Percentiles rank a stretch among this genome's conserved stretches.
These are phyloP conservation scores for Drosophila putrida DNA, from an alignment of 2,888 invertebrate species.

Conservation along the genomic window DNA sequence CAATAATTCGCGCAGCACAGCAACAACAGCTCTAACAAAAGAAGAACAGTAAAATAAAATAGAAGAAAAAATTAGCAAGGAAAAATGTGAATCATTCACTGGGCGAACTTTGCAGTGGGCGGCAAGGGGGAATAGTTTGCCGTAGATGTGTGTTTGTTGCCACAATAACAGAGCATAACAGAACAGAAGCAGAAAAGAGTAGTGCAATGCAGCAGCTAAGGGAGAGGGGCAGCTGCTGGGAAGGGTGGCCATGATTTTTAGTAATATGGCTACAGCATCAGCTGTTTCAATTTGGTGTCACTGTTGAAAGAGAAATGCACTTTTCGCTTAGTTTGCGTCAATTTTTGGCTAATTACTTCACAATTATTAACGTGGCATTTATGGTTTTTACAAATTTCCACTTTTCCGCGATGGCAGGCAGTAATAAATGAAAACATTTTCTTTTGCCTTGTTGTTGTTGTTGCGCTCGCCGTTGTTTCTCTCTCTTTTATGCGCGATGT, in stretches of 20 bases:
- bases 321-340: slow-evolving; percentile 35
- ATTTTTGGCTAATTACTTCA: slow-evolving; percentile 45
- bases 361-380: slow-evolving; percentile 59
- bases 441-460: slow-evolving; percentile 69
- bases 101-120: slow-evolving; percentile 66
- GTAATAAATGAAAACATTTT: slow-evolving; percentile 81
- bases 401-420: slow-evolving; percentile 59
- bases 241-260: slow-evolving; percentile 49
- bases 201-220: slow-evolving; percentile 33
- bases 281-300: slow-evolving; percentile 74
- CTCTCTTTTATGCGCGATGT: slow-evolving; percentile 66
- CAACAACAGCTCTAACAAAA: slow-evolving; percentile 38
- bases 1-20: slow-evolving; percentile 51
- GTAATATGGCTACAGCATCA: slow-evolving; percentile 64
- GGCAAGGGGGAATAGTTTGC: slow-evolving; percentile 45
- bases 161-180: slow-evolving; percentile 54
- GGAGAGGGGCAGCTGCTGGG: slow-evolving; percentile 31
- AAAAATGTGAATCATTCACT: slow-evolving; percentile 78
- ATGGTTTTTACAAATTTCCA: slow-evolving; percentile 51
- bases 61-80: slow-evolving; percentile 52
- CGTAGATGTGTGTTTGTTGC: slow-evolving; percentile 53
- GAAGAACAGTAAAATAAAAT: slow-evolving; percentile 45
- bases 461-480: slow-evolving; percentile 64
- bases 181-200: slow-evolving; percentile 33
- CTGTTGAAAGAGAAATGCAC: slow-evolving; percentile 56